A percentile compares a stretch with the other conserved stretches of the same genome.
phyloP scores from a whole-genome alignment of 2,888 invertebrate species.

The Nemotelus pantherinus region DNA sequence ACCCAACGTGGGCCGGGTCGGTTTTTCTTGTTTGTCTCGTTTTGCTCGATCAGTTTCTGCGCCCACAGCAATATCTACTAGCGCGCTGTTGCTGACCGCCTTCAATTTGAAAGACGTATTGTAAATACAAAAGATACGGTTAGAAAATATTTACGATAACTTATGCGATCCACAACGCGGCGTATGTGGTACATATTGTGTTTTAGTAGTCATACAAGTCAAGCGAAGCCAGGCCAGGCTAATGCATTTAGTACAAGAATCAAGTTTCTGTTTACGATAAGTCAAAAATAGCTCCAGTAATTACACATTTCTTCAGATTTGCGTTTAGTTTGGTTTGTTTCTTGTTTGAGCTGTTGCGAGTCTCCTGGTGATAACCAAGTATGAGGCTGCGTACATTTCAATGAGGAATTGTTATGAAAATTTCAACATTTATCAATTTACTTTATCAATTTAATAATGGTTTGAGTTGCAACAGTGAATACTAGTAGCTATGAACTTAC shows the following conservation, averaged over 20 bases:
- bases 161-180: neutral
- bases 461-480: too few relatives aligned
- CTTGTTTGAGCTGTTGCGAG: too few relatives aligned
- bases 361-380: too few relatives aligned
- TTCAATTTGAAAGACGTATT: constrained; percentile 16
- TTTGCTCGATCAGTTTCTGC: constrained; percentile 23
- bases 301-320: constrained; percentile 15
- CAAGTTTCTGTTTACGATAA: constrained; percentile 36
- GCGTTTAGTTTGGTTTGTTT: constrained; percentile 15
- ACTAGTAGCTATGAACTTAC: too few relatives aligned
- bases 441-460: too few relatives aligned
- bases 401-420: too few relatives aligned
- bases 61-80: neutral
- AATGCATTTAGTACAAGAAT: constrained; percentile 1
- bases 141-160: constrained; percentile 29
- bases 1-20: constrained; percentile 18
- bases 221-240: too few relatives aligned
- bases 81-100: constrained; percentile 10
- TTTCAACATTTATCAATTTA: too few relatives aligned
- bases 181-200: neutral
- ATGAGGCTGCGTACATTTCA: too few relatives aligned
- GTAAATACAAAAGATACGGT: constrained; percentile 43
- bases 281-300: constrained; percentile 35
- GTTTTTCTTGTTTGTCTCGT: constrained; percentile 37
- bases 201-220: too few relatives aligned